A percentile compares a stretch with the other conserved stretches of the same genome.
Evolutionary conservation across 2,797 vertebrate species (phyloP).

Genomic region (Sphenodon punctatus): DNA sequence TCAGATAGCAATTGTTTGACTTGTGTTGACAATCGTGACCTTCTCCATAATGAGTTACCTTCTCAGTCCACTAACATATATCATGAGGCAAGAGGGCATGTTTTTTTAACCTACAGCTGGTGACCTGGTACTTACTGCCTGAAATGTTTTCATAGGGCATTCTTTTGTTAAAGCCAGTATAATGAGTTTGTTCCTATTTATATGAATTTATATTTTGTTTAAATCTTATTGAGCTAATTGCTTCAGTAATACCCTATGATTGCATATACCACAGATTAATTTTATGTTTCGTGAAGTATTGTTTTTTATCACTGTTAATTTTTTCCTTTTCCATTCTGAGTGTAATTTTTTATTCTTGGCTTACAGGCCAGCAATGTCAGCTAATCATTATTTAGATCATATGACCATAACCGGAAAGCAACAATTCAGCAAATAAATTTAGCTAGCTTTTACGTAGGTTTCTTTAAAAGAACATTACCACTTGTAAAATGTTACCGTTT

Average conservation of each 20-base stretch:
- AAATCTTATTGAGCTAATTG: not conserved
- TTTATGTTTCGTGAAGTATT: not conserved
- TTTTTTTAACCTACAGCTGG: no score
- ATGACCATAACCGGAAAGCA: not conserved
- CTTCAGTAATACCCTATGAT: not conserved
- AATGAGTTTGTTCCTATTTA: not conserved
- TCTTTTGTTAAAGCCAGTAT: no score
- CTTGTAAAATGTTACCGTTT: not conserved
- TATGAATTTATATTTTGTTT: not conserved
- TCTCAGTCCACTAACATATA: not conserved
- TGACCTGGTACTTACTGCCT: no score
- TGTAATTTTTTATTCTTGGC: not conserved
- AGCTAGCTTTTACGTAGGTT: not conserved
- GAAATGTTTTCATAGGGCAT: no score
- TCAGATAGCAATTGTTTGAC: no score
- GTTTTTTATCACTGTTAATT: not conserved
- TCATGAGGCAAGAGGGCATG: no score
- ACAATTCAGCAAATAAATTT: not conserved
- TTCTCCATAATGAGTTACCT: no score
- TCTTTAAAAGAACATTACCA: not conserved
- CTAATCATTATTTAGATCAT: not conserved
- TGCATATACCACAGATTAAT: not conserved
- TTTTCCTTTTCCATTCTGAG: not conserved
- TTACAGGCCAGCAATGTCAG: not conserved
- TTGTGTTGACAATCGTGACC: no score